phyloP scores from a whole-genome alignment of 1,140 invertebrate genomes.

The Sinella curviseta region DNA sequence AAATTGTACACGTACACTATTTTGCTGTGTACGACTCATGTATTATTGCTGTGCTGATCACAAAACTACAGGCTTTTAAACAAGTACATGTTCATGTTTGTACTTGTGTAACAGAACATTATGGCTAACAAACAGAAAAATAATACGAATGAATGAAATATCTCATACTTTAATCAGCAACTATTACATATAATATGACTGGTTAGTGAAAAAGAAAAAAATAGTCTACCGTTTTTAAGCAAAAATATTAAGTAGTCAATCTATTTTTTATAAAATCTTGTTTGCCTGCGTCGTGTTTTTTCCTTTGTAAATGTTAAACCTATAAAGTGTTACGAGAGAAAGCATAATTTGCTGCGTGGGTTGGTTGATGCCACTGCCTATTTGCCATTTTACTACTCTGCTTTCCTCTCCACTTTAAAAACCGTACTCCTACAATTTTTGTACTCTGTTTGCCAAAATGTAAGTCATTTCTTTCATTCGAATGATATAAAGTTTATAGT shows the following conservation, averaged over 20 bases:
- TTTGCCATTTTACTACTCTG: not conserved
- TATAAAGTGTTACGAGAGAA: too few species aligned
- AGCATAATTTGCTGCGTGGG: too few species aligned
- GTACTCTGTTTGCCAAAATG: conserved; percentile 13
- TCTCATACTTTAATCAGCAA: not conserved
- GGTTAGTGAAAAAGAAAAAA: not conserved
- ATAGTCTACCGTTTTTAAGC: not conserved
- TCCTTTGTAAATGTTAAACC: too few species aligned
- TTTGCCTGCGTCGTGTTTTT: too few species aligned
- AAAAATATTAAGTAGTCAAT: not conserved
- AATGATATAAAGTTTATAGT: not conserved
- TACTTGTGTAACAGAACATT: not conserved
- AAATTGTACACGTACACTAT: conserved; percentile 2
- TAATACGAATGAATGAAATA: not conserved
- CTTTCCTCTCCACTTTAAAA: not conserved
- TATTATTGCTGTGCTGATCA: not conserved
- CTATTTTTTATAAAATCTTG: too few species aligned
- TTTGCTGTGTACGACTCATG: not conserved
- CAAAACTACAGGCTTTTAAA: not conserved
- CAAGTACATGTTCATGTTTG: not conserved
- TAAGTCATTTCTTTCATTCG: conserved; percentile 2
- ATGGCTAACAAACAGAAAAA: not conserved
- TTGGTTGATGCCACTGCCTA: too few species aligned
- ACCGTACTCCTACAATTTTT: not conserved
- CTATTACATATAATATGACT: not conserved